Conservation (phyloP, 2,888 invertebrate genomes). For the Tiliacea aurago region DNA sequence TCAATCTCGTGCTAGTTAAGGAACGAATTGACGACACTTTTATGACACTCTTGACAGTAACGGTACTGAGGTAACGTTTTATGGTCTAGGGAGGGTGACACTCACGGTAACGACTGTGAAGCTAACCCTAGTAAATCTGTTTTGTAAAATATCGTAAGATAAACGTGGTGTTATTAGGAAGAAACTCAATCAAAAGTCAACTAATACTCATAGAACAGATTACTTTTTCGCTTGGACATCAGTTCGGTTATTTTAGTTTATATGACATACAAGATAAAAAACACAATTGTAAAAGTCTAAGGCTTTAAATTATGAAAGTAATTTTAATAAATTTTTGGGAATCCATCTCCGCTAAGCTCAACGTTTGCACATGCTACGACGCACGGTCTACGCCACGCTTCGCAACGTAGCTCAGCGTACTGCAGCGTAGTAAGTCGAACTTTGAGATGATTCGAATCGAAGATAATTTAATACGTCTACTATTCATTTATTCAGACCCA, state of each 20-base stretch:
- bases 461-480: background rate
- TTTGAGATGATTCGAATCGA: background rate
- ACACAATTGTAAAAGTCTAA: background rate
- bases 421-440: background rate
- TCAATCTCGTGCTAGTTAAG: constrained; percentile 81
- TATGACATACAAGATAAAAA: background rate
- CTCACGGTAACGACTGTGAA: constrained; percentile 34
- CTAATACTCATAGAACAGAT: background rate
- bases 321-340: background rate
- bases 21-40: constrained; percentile 81
- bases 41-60: constrained; percentile 80
- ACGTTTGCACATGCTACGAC: background rate
- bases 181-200: background rate
- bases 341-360: background rate
- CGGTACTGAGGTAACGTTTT: constrained; percentile 80
- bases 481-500: background rate
- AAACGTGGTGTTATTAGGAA: too few species aligned
- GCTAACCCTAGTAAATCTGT: too few species aligned
- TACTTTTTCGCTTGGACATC: background rate
- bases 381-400: background rate
- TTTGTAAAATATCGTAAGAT: background rate
- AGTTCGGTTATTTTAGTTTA: too few species aligned
- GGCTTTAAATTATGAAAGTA: background rate
- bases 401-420: background rate
- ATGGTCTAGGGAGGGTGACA: constrained; percentile 63